Conservation (phyloP, 2,888 invertebrate genomes). For the Margaritifera margaritifera region DNA sequence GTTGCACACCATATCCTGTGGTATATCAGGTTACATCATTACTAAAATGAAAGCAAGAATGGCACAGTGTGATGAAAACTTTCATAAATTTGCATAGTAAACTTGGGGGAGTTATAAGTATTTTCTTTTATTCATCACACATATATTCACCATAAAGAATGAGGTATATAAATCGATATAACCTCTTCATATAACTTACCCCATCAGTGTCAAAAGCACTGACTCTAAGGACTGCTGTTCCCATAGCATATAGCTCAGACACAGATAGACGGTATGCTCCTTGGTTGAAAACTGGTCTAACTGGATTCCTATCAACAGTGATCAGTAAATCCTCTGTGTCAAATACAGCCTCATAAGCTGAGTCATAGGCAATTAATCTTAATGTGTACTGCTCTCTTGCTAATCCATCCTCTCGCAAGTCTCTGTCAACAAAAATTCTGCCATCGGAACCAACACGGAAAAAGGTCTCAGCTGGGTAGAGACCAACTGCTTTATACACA, state of each 20-base stretch:
- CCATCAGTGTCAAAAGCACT: slow-evolving; percentile 47
- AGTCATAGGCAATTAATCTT: slow-evolving; percentile 40
- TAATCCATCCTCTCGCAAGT: slow-evolving; percentile 47
- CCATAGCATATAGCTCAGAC: slow-evolving; percentile 39
- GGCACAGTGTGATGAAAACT: no score
- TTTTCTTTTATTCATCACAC: not conserved
- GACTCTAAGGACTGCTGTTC: slow-evolving; percentile 40
- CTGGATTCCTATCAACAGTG: slow-evolving; percentile 34
- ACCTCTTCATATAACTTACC: slow-evolving; percentile 35
- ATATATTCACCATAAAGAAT: not conserved
- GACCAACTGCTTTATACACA: slow-evolving; percentile 50
- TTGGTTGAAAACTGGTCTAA: slow-evolving; percentile 27
- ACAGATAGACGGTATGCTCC: slow-evolving; percentile 31
- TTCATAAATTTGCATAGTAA: no score
- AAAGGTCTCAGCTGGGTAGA: slow-evolving; percentile 59
- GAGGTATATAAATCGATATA: not conserved
- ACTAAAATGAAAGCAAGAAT: no score
- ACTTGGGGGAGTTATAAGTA: no score
- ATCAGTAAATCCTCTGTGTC: slow-evolving; percentile 39
- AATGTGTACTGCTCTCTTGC: slow-evolving; percentile 41
- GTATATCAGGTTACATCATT: no score
- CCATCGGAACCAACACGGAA: slow-evolving; percentile 53
- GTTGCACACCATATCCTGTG: no score
- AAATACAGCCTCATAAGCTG: slow-evolving; percentile 14
- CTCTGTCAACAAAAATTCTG: slow-evolving; percentile 22